These are phyloP conservation scores for Callionymus lyra DNA, from an alignment of 2,113 vertebrate genomes.

Conservation along the genomic window DNA sequence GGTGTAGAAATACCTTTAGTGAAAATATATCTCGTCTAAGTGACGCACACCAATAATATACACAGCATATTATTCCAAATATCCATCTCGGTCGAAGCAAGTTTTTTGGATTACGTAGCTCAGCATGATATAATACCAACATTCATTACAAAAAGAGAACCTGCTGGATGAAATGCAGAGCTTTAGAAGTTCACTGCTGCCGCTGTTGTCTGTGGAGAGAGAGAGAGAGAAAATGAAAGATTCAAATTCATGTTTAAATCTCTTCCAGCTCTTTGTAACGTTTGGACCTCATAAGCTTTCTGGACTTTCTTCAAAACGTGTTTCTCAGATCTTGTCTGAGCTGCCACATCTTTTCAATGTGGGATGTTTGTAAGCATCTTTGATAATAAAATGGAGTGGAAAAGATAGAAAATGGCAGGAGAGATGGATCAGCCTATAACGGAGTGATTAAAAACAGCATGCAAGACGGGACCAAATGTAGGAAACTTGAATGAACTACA, in stretches of 20 bases:
- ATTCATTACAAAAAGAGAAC: constrained; percentile 19
- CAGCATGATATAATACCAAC: constrained; percentile 29
- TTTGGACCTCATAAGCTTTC: too few relatives aligned
- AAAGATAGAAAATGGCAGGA: too few relatives aligned
- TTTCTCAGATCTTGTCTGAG: too few relatives aligned
- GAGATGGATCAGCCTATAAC: too few relatives aligned
- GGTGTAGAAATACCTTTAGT: constrained; percentile 45
- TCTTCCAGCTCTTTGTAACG: too few relatives aligned
- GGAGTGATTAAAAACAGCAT: too few relatives aligned
- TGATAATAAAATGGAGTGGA: too few relatives aligned
- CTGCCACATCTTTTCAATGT: too few relatives aligned
- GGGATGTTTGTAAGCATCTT: too few relatives aligned
- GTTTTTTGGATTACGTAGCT: constrained; percentile 38
- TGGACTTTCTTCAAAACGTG: too few relatives aligned
- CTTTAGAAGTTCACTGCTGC: constrained; percentile 20
- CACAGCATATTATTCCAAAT: constrained; percentile 39
- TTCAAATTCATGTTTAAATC: not conserved
- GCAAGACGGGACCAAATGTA: too few relatives aligned
- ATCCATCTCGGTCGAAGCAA: constrained; percentile 27
- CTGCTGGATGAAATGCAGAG: constrained; percentile 26
- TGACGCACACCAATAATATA: constrained; percentile 45
- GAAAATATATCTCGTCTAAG: constrained; percentile 33
- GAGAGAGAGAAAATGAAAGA: constrained; percentile 8
- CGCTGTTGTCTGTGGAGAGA: constrained; percentile 18
- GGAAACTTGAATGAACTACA: too few relatives aligned